Evolutionary conservation across 2,888 invertebrate genomes (phyloP).

Genomic region (Heliconius sara): DNA sequence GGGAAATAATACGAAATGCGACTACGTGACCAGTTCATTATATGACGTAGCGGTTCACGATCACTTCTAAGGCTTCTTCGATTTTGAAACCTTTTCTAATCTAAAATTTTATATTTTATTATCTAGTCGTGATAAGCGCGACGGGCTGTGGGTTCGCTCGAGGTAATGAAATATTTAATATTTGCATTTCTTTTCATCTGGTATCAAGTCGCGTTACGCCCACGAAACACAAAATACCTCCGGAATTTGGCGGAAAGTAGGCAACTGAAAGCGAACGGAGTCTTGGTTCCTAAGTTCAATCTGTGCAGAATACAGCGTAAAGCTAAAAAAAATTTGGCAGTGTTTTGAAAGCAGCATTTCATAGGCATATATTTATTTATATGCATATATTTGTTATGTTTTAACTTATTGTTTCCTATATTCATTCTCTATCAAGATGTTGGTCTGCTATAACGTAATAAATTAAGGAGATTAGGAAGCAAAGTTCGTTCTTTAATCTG

Average conservation of each 20-base stretch:
- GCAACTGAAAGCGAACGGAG: no score
- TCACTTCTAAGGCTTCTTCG: conserved; percentile 57
- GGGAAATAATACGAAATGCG: conserved; percentile 85
- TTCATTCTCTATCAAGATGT: conserved; percentile 6
- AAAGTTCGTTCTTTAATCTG: conserved; percentile 45
- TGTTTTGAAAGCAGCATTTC: not conserved
- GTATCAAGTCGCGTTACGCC: no score
- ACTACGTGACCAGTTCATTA: conserved; percentile 84
- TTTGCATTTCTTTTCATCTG: no score
- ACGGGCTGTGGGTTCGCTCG: no score
- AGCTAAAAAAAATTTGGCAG: not conserved
- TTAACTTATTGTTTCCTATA: not conserved
- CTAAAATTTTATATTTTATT: not conserved
- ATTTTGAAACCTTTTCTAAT: conserved; percentile 37
- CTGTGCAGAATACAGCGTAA: no score
- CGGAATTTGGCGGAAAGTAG: no score
- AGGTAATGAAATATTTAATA: no score
- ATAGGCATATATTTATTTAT: no score
- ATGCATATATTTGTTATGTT: no score
- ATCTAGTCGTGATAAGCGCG: not conserved
- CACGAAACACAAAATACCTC: no score
- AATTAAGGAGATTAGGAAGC: conserved; percentile 27
- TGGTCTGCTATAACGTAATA: conserved; percentile 26
- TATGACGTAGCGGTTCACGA: conserved; percentile 75
- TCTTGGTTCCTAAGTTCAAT: no score